phyloP scores from a whole-genome alignment of 2,113 vertebrate species.

The Notarius lentiginosus region DNA sequence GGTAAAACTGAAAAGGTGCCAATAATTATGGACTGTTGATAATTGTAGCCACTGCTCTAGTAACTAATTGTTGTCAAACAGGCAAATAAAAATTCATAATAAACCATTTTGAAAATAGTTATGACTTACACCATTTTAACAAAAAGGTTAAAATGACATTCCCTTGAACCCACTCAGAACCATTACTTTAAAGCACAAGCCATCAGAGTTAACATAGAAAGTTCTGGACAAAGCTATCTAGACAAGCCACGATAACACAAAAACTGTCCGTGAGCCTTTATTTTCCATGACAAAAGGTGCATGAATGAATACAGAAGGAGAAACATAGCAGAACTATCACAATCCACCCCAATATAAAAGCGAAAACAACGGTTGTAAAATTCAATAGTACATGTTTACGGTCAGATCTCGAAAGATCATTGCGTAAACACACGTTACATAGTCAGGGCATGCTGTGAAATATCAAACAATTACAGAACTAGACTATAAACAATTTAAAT shows the following conservation, averaged over 20 bases:
- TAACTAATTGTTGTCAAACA: neutral
- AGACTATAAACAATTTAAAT: constrained; percentile 2
- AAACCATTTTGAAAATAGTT: neutral
- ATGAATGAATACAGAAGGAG: constrained; percentile 33
- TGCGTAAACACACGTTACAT: constrained; percentile 33
- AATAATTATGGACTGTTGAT: too few species aligned
- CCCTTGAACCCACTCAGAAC: neutral
- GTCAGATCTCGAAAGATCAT: constrained; percentile 46
- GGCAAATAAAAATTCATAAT: neutral
- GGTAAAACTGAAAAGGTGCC: too few species aligned
- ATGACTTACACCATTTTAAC: neutral
- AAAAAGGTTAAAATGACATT: too few species aligned
- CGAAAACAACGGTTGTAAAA: constrained; percentile 5
- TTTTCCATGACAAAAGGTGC: constrained; percentile 38
- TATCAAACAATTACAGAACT: constrained; percentile 41
- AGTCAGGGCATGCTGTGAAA: constrained; percentile 37
- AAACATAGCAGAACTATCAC: constrained; percentile 28
- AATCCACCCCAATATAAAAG: constrained; percentile 36
- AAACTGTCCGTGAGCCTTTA: constrained; percentile 6
- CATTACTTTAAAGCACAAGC: neutral
- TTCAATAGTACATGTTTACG: constrained; percentile 46
- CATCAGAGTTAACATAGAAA: neutral
- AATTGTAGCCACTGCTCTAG: too few species aligned
- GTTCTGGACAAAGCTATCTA: neutral
- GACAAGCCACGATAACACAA: neutral